A percentile compares a stretch with the other conserved stretches of the same genome.
These are phyloP conservation scores for Acropternis orthonyx DNA, from an alignment of 2,797 vertebrate genomes.

Conservation along the genomic window DNA sequence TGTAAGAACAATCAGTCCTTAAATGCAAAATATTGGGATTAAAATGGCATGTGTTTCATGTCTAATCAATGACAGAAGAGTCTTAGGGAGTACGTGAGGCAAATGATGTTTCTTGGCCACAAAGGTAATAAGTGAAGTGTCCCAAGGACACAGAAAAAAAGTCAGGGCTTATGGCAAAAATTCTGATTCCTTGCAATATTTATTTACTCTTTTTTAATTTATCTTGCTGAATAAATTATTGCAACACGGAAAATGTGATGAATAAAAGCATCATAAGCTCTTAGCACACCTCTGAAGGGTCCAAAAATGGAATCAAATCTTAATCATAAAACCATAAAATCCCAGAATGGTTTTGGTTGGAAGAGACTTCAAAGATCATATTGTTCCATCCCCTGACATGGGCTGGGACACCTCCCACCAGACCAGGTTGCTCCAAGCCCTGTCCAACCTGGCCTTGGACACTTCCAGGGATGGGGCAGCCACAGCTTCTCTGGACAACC, in stretches of 20 bases:
- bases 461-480: background rate
- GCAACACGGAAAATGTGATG: background rate
- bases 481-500: background rate
- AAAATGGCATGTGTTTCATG: background rate
- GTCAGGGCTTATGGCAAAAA: background rate
- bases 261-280: background rate
- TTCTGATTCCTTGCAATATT: background rate
- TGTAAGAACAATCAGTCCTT: background rate
- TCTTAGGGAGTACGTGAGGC: background rate
- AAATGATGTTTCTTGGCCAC: background rate
- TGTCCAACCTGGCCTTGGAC: rapidly evolving
- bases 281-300: background rate
- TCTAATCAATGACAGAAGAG: background rate
- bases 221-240: background rate
- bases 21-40: background rate
- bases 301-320: background rate
- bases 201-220: background rate
- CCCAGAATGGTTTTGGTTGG: background rate
- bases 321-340: background rate
- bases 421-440: rapidly evolving
- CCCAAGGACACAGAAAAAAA: background rate
- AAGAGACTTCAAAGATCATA: rapidly evolving
- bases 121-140: background rate
- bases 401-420: rapidly evolving
- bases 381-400: rapidly evolving